A percentile compares a stretch with the other conserved stretches of the same genome.
Conservation (phyloP, 1,140 invertebrate genomes). For the Neotoxoptera formosana region DNA sequence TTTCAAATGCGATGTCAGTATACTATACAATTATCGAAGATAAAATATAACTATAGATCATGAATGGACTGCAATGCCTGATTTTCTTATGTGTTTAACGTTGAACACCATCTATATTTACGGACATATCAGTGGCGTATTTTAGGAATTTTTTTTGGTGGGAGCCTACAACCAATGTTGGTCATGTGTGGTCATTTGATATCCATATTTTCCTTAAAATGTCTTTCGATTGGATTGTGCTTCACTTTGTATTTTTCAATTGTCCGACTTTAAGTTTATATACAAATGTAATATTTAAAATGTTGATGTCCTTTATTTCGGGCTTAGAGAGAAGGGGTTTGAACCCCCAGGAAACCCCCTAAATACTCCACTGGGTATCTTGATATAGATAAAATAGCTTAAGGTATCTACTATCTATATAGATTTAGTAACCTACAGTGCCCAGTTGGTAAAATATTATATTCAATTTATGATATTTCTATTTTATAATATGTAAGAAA, state of each 20-base stretch:
- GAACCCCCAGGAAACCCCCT: neutral
- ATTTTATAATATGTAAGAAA: neutral
- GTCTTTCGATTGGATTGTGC: no score
- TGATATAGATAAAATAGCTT: neutral
- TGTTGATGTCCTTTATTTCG: neutral
- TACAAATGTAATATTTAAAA: neutral
- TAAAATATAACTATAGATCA: neutral
- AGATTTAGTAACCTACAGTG: neutral
- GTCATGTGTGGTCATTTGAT: no score
- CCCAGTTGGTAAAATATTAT: neutral
- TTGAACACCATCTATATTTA: neutral
- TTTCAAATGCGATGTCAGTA: neutral
- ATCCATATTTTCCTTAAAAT: no score
- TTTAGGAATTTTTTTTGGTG: neutral
- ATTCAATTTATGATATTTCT: neutral
- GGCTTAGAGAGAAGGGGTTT: neutral
- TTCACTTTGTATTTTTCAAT: neutral
- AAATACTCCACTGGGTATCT: neutral
- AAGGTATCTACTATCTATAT: neutral
- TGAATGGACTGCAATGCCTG: neutral
- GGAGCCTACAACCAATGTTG: no score
- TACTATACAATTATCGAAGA: neutral
- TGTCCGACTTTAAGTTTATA: neutral
- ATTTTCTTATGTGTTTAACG: neutral
- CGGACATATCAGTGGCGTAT: neutral